Base-by-base conservation (phyloP, 2,888 invertebrate species). In the Andrena dorsata region DNA sequence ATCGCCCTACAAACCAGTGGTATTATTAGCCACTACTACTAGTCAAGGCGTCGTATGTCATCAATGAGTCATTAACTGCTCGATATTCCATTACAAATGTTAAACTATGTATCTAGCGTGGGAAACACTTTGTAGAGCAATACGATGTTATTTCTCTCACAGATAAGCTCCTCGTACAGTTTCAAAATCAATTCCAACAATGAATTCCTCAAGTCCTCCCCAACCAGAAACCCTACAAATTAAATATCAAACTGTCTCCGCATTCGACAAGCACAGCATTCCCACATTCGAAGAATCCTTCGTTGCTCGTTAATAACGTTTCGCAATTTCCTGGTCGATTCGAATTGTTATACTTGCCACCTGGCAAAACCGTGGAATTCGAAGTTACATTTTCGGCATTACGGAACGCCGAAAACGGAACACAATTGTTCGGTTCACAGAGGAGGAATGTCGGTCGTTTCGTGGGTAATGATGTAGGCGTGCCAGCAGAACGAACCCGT, bases 361-460 rank as follows among this genome's bases (percentile, higher is more conserved):
- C 28, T 35, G 49, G 32, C 49, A 53, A 53, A 76, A 58, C 41
- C 28, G 20, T n/a, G 32, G 35, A 56, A 65, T 66, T 73, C 30
- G 5, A 53, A 64, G 56, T 58, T 41, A 2, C 60, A 60, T 82
- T 85, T 87, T 87, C 49, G 75, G 60, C 28, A 72, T 76, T 75
- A 26, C 71, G 61, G 23, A 64, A 65, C 16, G 66, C 88, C 87
- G 87, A 89, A 92, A 91, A 89, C 82, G 86, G 87, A 77, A 84
- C 80, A 82, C 84, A 86, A 88, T 88, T 81, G 83, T 73, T 83
- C 75, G 41, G 68, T 91, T 92, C 88, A 87, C 88, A 86, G 74
- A 68, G 66, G 30, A 85, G 86, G 88, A 90, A 89, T 89, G 87
- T 88, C 82, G 84, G 88, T 85, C 80, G 86, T 87, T 88, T 82